A percentile compares a stretch with the other conserved stretches of the same genome.
phyloP scores from a whole-genome alignment of 1,140 invertebrate species.

The Halyomorpha halys region DNA sequence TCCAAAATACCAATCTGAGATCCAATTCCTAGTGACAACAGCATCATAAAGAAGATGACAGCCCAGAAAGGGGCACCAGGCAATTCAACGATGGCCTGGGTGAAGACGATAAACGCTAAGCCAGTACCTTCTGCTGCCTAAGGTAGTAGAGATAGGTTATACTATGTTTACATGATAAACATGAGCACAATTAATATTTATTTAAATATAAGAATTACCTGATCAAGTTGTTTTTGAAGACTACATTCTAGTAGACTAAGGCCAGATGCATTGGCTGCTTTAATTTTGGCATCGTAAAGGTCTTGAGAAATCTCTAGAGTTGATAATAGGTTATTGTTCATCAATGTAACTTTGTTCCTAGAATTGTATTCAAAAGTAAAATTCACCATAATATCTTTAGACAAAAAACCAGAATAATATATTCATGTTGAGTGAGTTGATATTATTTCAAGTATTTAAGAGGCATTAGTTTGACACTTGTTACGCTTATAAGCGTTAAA shows the following conservation, averaged over 20 bases:
- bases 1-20: slow-evolving; percentile 87
- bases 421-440: too few relatives aligned
- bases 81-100: slow-evolving; percentile 80
- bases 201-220: slow-evolving; percentile 44
- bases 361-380: too few relatives aligned
- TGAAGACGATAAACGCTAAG: slow-evolving; percentile 83
- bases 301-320: too few relatives aligned
- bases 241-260: slow-evolving; percentile 42
- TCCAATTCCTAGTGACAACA: slow-evolving; percentile 76
- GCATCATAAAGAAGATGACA: slow-evolving; percentile 86
- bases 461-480: too few relatives aligned
- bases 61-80: slow-evolving; percentile 87
- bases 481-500: too few relatives aligned
- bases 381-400: too few relatives aligned
- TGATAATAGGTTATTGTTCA: too few relatives aligned
- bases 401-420: too few relatives aligned
- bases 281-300: too few relatives aligned
- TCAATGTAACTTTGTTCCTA: too few relatives aligned
- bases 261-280: too few relatives aligned
- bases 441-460: too few relatives aligned
- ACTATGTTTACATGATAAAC: neutral
- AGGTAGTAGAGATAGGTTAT: slow-evolving; percentile 29
- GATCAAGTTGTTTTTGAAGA: slow-evolving; percentile 56
- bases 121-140: slow-evolving; percentile 88
- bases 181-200: slow-evolving; percentile 11